Evolutionary conservation across 1,140 invertebrate species (phyloP).

Genomic region (Nasonia longicornis): DNA sequence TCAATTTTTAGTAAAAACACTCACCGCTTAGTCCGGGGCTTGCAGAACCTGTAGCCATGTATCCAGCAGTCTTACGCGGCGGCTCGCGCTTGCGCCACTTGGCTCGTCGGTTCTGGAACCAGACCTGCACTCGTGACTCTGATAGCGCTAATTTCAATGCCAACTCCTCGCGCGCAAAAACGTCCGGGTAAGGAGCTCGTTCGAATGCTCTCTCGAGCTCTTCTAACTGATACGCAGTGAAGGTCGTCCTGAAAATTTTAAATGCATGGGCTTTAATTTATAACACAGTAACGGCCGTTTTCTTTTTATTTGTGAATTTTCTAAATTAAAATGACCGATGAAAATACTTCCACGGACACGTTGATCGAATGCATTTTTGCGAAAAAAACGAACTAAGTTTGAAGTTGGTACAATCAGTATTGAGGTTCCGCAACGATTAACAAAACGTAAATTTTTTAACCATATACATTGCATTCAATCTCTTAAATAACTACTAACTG

Average conservation of each 20-base stretch:
- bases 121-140: constrained; percentile 94
- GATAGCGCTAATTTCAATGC: constrained; percentile 90
- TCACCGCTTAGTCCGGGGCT: constrained; percentile 70
- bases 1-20: not conserved
- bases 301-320: too few relatives aligned
- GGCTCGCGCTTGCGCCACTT: constrained; percentile 99
- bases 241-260: constrained; percentile 84
- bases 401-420: too few relatives aligned
- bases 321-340: too few relatives aligned
- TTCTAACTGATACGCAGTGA: constrained; percentile 95
- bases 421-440: too few relatives aligned
- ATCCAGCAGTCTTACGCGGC: constrained; percentile 90
- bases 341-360: too few relatives aligned
- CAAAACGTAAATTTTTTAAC: too few relatives aligned
- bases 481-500: too few relatives aligned
- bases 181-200: constrained; percentile 95
- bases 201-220: constrained; percentile 95
- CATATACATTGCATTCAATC: too few relatives aligned
- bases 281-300: too few relatives aligned
- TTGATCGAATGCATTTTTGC: too few relatives aligned
- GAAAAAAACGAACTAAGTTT: too few relatives aligned
- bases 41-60: constrained; percentile 70
- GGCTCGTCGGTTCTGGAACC: constrained; percentile 94
- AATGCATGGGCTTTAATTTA: not conserved
- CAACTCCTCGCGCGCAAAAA: constrained; percentile 94